Evolutionary conservation across 2,888 invertebrate genomes (phyloP), one percentile per base, ranked within the genome.

Genomic region (Hirudinaria manillensis): DNA sequence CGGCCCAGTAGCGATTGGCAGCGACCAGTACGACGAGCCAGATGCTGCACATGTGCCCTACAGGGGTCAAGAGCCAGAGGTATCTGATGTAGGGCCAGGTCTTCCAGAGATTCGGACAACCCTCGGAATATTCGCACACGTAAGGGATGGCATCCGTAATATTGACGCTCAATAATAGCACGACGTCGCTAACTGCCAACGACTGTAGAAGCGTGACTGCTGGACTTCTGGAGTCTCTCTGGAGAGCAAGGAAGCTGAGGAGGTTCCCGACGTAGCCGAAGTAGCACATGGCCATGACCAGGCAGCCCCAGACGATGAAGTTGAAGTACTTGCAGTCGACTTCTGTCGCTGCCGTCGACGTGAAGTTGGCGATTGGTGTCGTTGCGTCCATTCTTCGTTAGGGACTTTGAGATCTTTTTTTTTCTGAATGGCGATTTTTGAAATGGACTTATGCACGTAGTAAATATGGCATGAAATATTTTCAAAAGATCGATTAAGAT

Each of bases 21-120:
- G 80, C 79, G 16, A 80, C 77, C 3, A 80, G 78, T 0, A 79
- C 78, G 19, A 79, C 79, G 32, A 80, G 76, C 80, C 80, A 80
- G 55, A 80, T 78, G 71, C 78, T 77, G 75, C 77, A 78, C 80
- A 80, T 80, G 76, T 80, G 80, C 21, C 76, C 72, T 24, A 78
- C 70, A 24, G 80, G 80, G 13, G 78, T 78, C 34, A 80, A 61
- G 3, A 80, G 67, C 80, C 80, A 80, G 21, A 80, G 67, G 68
- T 78, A 80, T 32, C 80, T 76, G 10, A 80, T 76, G 61, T 77
- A 77, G 27, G 80, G 80, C 80, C 80, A 80, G 24, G 76, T 56
- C 24, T 21, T 24, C 80, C 80, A 80, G 16, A 77, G 75, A 72
- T 79, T 77, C 34, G 32, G 74, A 73, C 80, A 80, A 19, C 67